phyloP scores from a whole-genome alignment of 1,140 invertebrate genomes.

The Drosophila setifemur region DNA sequence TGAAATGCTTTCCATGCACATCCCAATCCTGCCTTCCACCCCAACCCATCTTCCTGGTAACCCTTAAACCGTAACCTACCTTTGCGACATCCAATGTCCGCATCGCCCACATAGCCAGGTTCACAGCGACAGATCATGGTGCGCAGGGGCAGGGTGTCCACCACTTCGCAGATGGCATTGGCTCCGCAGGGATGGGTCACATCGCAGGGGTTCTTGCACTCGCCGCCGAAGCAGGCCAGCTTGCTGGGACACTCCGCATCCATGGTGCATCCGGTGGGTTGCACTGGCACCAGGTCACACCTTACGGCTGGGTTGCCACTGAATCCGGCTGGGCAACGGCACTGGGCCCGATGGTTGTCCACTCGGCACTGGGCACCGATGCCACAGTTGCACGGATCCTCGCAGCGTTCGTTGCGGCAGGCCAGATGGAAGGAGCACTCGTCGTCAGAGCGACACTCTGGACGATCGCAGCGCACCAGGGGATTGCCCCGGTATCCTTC shows the following conservation, averaged over 20 bases:
- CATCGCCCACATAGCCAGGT: constrained; percentile 91
- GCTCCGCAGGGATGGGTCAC: constrained; percentile 91
- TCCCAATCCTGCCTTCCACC: no score
- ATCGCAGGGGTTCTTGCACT: constrained; percentile 92
- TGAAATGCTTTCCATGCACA: no score
- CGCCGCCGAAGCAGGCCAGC: constrained; percentile 90
- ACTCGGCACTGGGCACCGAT: constrained; percentile 89
- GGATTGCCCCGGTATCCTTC: constrained; percentile 90
- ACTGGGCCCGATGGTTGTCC: constrained; percentile 89
- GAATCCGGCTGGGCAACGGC: constrained; percentile 92
- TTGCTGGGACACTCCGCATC: constrained; percentile 93
- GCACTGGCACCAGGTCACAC: constrained; percentile 85
- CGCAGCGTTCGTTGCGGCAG: constrained; percentile 89
- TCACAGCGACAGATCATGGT: constrained; percentile 94
- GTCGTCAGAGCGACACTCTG: constrained; percentile 88
- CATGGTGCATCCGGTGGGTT: constrained; percentile 88
- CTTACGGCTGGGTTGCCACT: constrained; percentile 88
- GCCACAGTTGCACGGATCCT: constrained; percentile 90
- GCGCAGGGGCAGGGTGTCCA: constrained; percentile 92
- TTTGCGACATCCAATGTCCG: constrained; percentile 90
- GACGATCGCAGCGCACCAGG: constrained; percentile 88
- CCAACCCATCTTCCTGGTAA: no score
- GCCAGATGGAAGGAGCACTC: constrained; percentile 90
- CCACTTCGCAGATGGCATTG: constrained; percentile 90
- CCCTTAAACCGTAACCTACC: constrained; percentile 80